Conservation (phyloP, 2,888 invertebrate species). For the Nebria brevicollis region DNA sequence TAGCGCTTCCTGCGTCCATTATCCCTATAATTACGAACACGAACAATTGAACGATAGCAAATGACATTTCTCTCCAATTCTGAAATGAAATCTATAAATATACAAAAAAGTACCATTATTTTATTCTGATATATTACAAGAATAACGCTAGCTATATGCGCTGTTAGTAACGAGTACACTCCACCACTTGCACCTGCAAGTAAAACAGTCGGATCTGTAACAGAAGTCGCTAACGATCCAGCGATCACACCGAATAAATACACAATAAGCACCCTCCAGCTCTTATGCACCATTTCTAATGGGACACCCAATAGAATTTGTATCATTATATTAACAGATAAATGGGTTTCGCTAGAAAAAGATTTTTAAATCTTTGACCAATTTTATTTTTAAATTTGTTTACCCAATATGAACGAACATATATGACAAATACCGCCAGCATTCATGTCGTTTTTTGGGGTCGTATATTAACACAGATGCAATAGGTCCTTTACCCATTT, state of each 20-base stretch:
- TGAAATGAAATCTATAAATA: slow-evolving; percentile 59
- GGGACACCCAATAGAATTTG: slow-evolving; percentile 93
- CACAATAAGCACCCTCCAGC: slow-evolving; percentile 88
- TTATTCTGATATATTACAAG: slow-evolving; percentile 65
- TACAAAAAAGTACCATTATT: neutral
- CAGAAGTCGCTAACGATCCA: slow-evolving; percentile 82
- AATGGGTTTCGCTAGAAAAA: slow-evolving; percentile 76
- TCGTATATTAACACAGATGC: slow-evolving; percentile 85
- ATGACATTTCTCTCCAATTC: slow-evolving; percentile 96
- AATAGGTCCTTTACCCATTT: slow-evolving; percentile 73
- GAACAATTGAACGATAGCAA: slow-evolving; percentile 74
- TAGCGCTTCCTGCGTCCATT: slow-evolving; percentile 86
- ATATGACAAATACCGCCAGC: slow-evolving; percentile 90
- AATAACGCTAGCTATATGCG: slow-evolving; percentile 90
- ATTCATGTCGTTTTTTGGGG: slow-evolving; percentile 82
- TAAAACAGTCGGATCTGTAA: slow-evolving; percentile 78
- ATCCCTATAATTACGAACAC: slow-evolving; percentile 80
- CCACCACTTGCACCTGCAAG: slow-evolving; percentile 94
- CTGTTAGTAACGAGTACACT: slow-evolving; percentile 90
- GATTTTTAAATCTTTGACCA: neutral
- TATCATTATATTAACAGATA: slow-evolving; percentile 88
- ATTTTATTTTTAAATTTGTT: neutral
- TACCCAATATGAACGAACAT: slow-evolving; percentile 93
- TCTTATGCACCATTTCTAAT: slow-evolving; percentile 94
- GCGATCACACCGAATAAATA: slow-evolving; percentile 85